phyloP scores from a whole-genome alignment of 2,113 vertebrate species.

The Tachysurus fulvidraco region DNA sequence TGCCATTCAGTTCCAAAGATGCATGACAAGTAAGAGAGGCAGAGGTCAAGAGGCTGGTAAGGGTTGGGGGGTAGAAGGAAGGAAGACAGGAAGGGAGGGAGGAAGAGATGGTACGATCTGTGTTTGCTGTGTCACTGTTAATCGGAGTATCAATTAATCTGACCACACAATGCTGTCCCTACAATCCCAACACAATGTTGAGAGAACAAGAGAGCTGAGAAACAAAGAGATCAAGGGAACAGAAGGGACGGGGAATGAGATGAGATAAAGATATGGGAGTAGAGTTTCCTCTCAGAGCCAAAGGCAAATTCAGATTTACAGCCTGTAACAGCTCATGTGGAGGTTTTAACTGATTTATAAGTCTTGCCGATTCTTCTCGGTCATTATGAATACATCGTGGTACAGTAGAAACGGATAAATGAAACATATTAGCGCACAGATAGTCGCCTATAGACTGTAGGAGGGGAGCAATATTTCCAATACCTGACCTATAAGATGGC shows the following conservation, averaged over 20 bases:
- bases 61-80: constrained; percentile 44
- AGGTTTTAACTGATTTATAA: neutral
- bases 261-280: constrained; percentile 6
- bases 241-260: neutral
- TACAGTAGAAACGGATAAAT: neutral
- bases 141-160: constrained; percentile 44
- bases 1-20: constrained; percentile 55
- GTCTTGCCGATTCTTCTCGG: neutral
- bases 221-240: constrained; percentile 26
- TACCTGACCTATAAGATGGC: neutral
- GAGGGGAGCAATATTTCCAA: neutral
- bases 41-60: constrained; percentile 30
- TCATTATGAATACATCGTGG: neutral
- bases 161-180: neutral
- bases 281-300: constrained; percentile 14
- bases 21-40: constrained; percentile 37
- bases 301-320: constrained; percentile 17
- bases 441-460: neutral
- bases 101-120: neutral
- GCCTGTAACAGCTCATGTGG: neutral
- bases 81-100: neutral
- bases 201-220: constrained; percentile 1
- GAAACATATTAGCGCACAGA: neutral
- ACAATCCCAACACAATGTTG: neutral
- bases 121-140: constrained; percentile 42